Base-by-base conservation (phyloP, 2,888 invertebrate species). In the Xylota segnis region DNA sequence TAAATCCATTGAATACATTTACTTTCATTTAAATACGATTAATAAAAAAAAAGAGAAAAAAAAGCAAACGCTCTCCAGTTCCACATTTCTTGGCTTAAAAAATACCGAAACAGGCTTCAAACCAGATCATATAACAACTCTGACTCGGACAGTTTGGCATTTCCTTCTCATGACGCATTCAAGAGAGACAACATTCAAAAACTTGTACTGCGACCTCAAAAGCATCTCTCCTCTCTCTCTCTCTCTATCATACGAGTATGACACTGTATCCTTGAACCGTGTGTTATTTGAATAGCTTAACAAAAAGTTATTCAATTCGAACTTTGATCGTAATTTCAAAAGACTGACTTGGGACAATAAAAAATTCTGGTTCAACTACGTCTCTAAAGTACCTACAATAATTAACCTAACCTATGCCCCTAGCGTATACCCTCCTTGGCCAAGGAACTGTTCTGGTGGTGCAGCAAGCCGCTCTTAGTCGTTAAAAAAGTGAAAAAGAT, bases 101-200 rank as follows among this genome's bases (percentile, higher is more conserved):
- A 16, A 32, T 5, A 37, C 47, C n/a, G 4, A 59, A 58, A 50
- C 50, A 29, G 16, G 50, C 50, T 72, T 72, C 1, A 61, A 61
- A 72, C 50, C 37, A 29, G 37, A 61, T 61, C 52, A 40, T 61
- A 52, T 37, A 72, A 52, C 29, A 61, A 29, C 72, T 63, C 61
- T 52, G 59, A 5, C 1, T 54, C 37, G 23, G 50, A 7, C 40
- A 54, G 27, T 16, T 56, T 37, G 56, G 65, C 45, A 65, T 65
- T 75, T 65, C 65, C 63, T 45, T 65, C 54, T 9, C n/a, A 32
- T 75, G 75, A 63, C 65, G 23, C 65, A 75, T 63, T 54, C n/a
- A 43, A 18, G 18, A 12, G 23, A 32, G 18, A 52, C 40, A 37
- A 16, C 40, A 54, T 54, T 40, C 29, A 14, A 37, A 59, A 58